These are phyloP conservation scores for Gallinago paraguaiae DNA, from an alignment of 2,113 vertebrate genomes.

Conservation along the genomic window DNA sequence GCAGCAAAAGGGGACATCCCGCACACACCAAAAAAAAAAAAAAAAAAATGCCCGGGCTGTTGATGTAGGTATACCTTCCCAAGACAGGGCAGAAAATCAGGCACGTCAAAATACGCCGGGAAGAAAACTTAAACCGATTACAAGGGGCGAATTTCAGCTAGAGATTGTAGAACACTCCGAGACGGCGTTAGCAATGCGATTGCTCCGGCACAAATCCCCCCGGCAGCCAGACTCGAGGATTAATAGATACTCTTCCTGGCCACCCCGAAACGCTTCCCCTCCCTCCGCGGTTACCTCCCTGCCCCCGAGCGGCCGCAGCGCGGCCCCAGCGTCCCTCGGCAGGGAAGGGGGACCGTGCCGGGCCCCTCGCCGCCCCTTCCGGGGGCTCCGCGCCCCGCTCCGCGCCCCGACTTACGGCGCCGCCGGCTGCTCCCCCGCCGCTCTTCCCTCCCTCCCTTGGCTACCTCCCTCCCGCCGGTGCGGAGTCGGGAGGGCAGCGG, in stretches of 20 bases:
- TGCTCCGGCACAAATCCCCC: not conserved
- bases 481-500: not conserved
- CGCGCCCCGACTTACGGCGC: not conserved
- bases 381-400: not conserved
- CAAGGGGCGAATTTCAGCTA: not conserved
- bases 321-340: not conserved
- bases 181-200: not conserved
- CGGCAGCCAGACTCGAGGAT: not conserved
- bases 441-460: not conserved
- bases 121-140: not conserved
- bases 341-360: not conserved
- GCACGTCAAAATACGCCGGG: not conserved
- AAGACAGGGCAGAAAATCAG: not conserved
- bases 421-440: not conserved
- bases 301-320: not conserved
- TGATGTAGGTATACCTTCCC: not conserved
- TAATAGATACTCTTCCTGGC: not conserved
- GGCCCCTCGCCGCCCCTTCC: not conserved
- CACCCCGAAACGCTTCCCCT: not conserved
- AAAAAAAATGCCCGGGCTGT: not conserved
- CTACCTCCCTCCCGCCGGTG: not conserved
- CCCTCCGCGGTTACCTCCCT: not conserved
- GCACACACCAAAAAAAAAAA: not conserved
- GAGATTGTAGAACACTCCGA: not conserved
- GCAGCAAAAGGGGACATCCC: slow-evolving; percentile 1